Conservation (phyloP, 2,888 invertebrate species). For the Synanthedon myopaeformis region DNA sequence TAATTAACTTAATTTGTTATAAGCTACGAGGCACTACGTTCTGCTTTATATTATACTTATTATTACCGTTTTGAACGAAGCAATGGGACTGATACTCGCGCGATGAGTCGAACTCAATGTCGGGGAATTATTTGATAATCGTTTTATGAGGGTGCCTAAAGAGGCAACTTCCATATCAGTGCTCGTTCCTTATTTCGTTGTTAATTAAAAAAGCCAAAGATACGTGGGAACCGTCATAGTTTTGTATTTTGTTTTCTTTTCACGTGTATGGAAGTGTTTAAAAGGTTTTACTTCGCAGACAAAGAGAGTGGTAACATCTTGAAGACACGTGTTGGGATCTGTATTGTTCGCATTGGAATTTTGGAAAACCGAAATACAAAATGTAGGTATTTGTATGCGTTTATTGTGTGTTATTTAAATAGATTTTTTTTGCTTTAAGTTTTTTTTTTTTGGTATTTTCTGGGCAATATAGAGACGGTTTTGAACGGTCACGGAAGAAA, state of each 20-base stretch:
- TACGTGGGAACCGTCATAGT: constrained; percentile 52
- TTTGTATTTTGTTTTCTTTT: constrained; percentile 30
- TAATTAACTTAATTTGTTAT: no score
- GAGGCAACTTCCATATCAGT: constrained; percentile 56
- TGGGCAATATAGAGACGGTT: background rate
- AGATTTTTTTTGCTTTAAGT: constrained; percentile 4
- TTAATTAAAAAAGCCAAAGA: constrained; percentile 56
- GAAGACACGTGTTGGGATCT: constrained; percentile 24
- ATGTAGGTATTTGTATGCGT: background rate
- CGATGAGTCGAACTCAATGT: constrained; percentile 24
- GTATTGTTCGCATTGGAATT: constrained; percentile 30
- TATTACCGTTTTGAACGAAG: constrained; percentile 42
- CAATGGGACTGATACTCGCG: constrained; percentile 40
- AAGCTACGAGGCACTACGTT: no score
- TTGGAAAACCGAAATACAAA: background rate
- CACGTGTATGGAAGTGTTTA: constrained; percentile 47
- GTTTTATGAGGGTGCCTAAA: constrained; percentile 61
- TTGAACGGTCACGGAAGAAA: background rate
- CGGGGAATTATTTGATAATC: constrained; percentile 59
- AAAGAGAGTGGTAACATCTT: constrained; percentile 47
- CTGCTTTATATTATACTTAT: no score
- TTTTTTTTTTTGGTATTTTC: constrained; percentile 20
- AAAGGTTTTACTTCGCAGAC: constrained; percentile 18
- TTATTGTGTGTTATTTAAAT: background rate
- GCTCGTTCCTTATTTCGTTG: constrained; percentile 45